Conservation (phyloP, 2,797 vertebrate species). For the Parauchenoglanis ngamensis region DNA sequence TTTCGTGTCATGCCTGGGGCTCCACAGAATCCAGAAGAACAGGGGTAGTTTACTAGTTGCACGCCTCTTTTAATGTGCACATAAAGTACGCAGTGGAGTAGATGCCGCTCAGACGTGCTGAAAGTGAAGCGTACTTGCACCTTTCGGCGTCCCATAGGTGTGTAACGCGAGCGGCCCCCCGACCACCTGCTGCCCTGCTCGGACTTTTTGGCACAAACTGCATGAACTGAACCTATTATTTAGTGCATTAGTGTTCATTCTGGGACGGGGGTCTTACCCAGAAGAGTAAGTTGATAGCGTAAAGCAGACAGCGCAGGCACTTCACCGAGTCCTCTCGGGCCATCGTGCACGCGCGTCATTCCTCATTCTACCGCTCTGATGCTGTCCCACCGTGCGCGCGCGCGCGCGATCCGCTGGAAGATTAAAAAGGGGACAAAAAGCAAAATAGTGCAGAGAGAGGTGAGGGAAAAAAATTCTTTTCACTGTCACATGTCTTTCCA, state of each 20-base stretch:
- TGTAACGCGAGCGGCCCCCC: constrained; percentile 60
- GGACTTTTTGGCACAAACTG: constrained; percentile 8
- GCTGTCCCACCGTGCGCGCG: constrained; percentile 59
- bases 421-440: not conserved
- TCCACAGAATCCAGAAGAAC: too few relatives aligned
- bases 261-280: constrained; percentile 77
- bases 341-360: constrained; percentile 80
- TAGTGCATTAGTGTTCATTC: not conserved
- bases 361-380: constrained; percentile 74
- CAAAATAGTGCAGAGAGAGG: not conserved
- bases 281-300: constrained; percentile 93
- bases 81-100: not conserved
- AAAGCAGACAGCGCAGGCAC: constrained; percentile 92
- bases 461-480: not conserved
- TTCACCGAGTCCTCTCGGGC: constrained; percentile 94
- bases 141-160: constrained; percentile 6
- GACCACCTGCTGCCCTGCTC: constrained; percentile 72
- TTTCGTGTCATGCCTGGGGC: too few relatives aligned
- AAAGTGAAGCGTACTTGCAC: not conserved
- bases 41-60: not conserved
- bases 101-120: not conserved
- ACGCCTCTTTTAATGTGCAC: not conserved
- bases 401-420: constrained; percentile 60
- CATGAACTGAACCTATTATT: not conserved
- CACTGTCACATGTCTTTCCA: not conserved